These are phyloP conservation scores for Nasonovia ribisnigri DNA, from an alignment of 2,888 invertebrate genomes.

Conservation along the genomic window DNA sequence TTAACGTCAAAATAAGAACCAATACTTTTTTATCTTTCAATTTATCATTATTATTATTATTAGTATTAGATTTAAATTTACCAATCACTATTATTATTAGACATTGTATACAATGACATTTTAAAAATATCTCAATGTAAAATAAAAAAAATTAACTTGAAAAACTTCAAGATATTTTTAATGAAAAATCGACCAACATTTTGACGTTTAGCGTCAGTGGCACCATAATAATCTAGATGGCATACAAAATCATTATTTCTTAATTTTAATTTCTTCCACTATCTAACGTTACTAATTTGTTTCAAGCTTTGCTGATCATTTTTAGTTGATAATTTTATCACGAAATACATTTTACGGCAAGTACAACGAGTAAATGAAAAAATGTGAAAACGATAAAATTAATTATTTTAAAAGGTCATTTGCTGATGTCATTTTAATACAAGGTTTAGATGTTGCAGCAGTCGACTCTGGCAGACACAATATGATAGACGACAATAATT, in stretches of 20 bases:
- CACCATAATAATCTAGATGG: not conserved
- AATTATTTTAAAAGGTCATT: not conserved
- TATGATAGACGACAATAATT: too few species aligned
- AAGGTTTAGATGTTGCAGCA: not conserved
- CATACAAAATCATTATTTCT: not conserved
- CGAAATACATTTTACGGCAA: not conserved
- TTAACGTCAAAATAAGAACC: not conserved
- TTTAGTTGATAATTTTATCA: not conserved
- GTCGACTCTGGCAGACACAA: not conserved
- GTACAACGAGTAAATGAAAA: not conserved
- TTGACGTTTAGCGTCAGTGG: not conserved
- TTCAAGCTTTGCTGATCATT: not conserved
- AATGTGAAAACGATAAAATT: not conserved
- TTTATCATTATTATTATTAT: not conserved
- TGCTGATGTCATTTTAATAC: not conserved
- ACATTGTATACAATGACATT: not conserved
- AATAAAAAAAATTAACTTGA: not conserved
- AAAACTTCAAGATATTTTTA: not conserved
- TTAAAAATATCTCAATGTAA: not conserved
- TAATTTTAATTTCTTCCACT: not conserved
- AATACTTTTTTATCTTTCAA: not conserved
- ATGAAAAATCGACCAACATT: not conserved
- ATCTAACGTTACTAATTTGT: not conserved
- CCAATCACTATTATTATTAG: not conserved
- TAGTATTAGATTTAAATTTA: not conserved